Evolutionary conservation across 2,888 invertebrate species (phyloP), one percentile per base, ranked within the genome.

Genomic region (Drosophila atroscutellata): DNA sequence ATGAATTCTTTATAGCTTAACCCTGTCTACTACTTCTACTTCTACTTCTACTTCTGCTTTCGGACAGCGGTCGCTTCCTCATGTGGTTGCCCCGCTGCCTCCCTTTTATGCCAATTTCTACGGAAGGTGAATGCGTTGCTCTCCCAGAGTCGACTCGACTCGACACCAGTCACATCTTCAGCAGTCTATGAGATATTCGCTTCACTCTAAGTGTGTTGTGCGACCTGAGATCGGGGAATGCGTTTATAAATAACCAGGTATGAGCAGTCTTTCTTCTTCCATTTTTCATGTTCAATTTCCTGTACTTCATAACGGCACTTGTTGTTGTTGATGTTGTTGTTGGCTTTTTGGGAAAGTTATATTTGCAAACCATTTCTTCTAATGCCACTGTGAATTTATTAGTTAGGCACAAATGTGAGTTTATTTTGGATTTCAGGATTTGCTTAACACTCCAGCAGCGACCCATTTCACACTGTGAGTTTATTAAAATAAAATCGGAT

Each of bases 1-100:
- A 90, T 87, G 86, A 90, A 90, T 87, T 87, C 86, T 90, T 86
- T 86, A 83, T 83, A 86, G 90, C 89, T 87, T 89, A 86, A 86
- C 86, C 86, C 85, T 85, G 88, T 85, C 86, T 85, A 77, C 77
- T 62, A 55, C 72, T 62, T 50, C 63, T 55, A 66, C 77, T 64
- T 57, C 74, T 28, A 37, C 69, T 51, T 28, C 74, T 28, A 37
- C 69, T 51, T 32, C 51, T 47, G 32, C 62, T 47, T 50, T 72
- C 54, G 52, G 49, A 57, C 63, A 56, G 37, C 59, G 39, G 32
- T 37, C 63, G 63, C 64, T 66, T 56, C 65, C 70, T 75, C 80
- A 75, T 71, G 71, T 79, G 72, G 52, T 57, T 47, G 26, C 57
- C 54, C 20, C 20, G 6, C 7, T 34, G 11, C 26, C 20, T 1